A percentile compares a stretch with the other conserved stretches of the same genome.
These are phyloP conservation scores for Agrochola litura DNA, from an alignment of 2,888 invertebrate genomes.

Conservation along the genomic window DNA sequence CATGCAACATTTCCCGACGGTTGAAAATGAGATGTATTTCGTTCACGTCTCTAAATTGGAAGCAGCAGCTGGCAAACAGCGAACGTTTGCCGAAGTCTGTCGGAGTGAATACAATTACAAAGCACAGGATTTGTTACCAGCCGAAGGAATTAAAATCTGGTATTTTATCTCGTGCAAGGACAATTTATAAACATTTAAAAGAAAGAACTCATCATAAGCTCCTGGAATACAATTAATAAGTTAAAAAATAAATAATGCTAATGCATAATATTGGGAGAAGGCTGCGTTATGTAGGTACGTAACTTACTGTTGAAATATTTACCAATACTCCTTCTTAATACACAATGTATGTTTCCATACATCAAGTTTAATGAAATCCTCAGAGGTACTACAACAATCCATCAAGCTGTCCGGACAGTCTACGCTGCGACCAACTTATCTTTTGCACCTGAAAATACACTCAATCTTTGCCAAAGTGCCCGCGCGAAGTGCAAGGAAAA, in stretches of 20 bases:
- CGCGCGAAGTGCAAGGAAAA: slow-evolving; percentile 68
- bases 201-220: background rate
- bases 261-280: too few relatives aligned
- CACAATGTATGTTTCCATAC: slow-evolving; percentile 50
- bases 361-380: slow-evolving; percentile 78
- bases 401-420: slow-evolving; percentile 82
- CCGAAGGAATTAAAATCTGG: background rate
- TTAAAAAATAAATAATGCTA: background rate
- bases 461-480: slow-evolving; percentile 57
- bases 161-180: background rate
- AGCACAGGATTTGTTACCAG: background rate
- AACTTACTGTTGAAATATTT: background rate
- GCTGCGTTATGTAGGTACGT: background rate
- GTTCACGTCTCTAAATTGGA: background rate
- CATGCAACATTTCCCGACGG: background rate
- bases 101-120: background rate
- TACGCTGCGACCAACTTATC: slow-evolving; percentile 70
- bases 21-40: slow-evolving; percentile 17
- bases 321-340: slow-evolving; percentile 33
- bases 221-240: too few relatives aligned
- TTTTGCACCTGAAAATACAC: slow-evolving; percentile 63
- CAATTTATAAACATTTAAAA: background rate
- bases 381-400: slow-evolving; percentile 78
- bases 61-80: slow-evolving; percentile 17
- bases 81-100: background rate